A percentile compares a stretch with the other conserved stretches of the same genome.
These are phyloP conservation scores for Spinibarbus caldwelli DNA, from an alignment of 2,797 vertebrate species.

Conservation along the genomic window DNA sequence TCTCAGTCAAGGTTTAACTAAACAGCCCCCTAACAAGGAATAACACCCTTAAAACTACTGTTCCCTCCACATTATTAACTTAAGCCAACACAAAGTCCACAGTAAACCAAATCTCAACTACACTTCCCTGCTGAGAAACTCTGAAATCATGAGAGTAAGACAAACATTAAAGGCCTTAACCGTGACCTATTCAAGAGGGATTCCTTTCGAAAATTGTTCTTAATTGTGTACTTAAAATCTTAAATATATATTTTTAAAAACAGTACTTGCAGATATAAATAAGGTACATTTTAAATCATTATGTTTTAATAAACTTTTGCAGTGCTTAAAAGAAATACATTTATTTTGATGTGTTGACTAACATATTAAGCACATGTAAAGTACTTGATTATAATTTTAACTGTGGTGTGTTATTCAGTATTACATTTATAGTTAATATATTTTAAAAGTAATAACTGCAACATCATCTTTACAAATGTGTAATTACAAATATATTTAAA, in stretches of 20 bases:
- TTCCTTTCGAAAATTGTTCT: not conserved
- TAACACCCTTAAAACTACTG: not conserved
- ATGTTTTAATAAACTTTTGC: not conserved
- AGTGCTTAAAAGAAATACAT: not conserved
- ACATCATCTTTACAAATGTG: not conserved
- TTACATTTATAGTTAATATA: not conserved
- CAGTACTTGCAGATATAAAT: not conserved
- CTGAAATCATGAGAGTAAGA: not conserved
- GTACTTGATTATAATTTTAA: not conserved
- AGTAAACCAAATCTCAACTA: not conserved
- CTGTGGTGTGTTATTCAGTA: not conserved
- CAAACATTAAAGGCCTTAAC: conserved; percentile 7
- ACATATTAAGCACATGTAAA: not conserved
- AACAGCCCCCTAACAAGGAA: conserved; percentile 11
- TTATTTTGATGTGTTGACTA: not conserved
- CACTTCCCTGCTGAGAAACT: not conserved
- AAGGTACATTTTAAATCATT: not conserved
- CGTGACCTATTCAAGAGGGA: not conserved
- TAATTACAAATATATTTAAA: not conserved
- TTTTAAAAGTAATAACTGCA: not conserved
- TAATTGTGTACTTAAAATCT: not conserved
- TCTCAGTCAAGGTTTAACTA: conserved; percentile 34
- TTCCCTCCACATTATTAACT: conserved; percentile 13
- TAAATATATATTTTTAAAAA: not conserved
- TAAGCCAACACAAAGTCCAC: conserved; percentile 5